Base-by-base conservation (phyloP, 2,797 vertebrate species). In the Kryptolebias ocellatus region DNA sequence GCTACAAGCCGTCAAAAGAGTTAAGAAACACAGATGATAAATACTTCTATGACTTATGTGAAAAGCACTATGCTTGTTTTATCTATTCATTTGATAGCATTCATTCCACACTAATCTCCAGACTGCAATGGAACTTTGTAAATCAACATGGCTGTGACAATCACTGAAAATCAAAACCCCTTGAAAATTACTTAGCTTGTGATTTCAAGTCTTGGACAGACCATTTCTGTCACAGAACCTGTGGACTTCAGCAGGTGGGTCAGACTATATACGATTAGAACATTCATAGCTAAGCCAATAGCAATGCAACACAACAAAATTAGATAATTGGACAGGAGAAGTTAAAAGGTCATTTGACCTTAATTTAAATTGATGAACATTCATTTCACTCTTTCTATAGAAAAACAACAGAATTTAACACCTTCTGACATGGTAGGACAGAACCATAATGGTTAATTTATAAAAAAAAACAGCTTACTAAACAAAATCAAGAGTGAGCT, bases 161-260 rank as follows among this genome's bases (percentile, higher is more conserved):
- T 55, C 72, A 75, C 68, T 77, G 72, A 58, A 78, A 69, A 64
- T 7, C 90, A 90, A 92, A 91, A 90, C 78, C 83, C 69, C 82
- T 89, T 91, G 70, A 86, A 61, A 67, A 83, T 62, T 20, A 81
- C 62, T 84, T 89, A 81, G 61, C 46, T 46, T 51, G 54, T 75
- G 80, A 54, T 79, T 74, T 85, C 79, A 89, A 76, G 81, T 77
- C 73, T 42, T 79, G 78, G 76, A 67, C 27, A 45, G 67, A 42
- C 27, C 39, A 57, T 67, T 57, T 34, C 64, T 63, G 24, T 67
- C 62, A 60, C 34, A 70, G 84, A 84, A 81, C 47, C 42, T 2
- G 34, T 10, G 45, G 73, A 60, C 56, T 44, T 29, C 53, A 52
- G 72, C 56, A 51, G 64, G 53, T 2, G 76, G 34, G 53, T 78